These are phyloP conservation scores for Entomobrya multifasciata DNA, from an alignment of 2,888 invertebrate species.

Conservation along the genomic window DNA sequence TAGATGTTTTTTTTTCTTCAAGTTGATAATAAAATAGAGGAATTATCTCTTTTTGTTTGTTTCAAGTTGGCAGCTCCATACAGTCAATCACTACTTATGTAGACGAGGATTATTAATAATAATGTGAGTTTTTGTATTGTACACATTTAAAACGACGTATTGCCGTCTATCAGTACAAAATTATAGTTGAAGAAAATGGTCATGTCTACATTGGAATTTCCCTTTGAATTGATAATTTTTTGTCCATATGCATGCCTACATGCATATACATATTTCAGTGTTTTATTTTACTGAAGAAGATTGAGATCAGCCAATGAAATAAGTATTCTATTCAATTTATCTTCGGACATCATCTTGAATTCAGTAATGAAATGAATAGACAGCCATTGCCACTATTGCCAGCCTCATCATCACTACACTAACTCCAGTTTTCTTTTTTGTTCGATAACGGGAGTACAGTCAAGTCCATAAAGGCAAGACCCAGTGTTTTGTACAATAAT, in stretches of 20 bases:
- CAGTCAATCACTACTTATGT: too few relatives aligned
- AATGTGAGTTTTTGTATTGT: too few relatives aligned
- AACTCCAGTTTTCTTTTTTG: constrained; percentile 47
- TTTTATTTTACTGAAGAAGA: background rate
- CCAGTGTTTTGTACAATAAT: background rate
- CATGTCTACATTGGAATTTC: background rate
- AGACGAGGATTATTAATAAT: too few relatives aligned
- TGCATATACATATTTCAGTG: background rate
- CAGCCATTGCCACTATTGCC: background rate
- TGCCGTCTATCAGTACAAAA: too few relatives aligned
- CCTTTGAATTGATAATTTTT: background rate
- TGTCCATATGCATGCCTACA: too few relatives aligned
- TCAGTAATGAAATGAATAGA: background rate
- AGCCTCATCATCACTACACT: too few relatives aligned
- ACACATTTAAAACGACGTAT: too few relatives aligned
- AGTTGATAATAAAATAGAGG: constrained; percentile 34
- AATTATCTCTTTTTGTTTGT: constrained; percentile 19
- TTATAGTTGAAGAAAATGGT: too few relatives aligned
- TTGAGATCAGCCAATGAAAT: background rate
- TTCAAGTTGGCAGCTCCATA: constrained; percentile 20
- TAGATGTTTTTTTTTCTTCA: background rate
- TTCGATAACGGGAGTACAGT: constrained; percentile 37
- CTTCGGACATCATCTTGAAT: background rate
- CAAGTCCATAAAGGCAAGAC: background rate
- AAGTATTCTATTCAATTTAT: background rate